phyloP scores from a whole-genome alignment of 2,797 vertebrate genomes.

The Linurgus olivaceus region DNA sequence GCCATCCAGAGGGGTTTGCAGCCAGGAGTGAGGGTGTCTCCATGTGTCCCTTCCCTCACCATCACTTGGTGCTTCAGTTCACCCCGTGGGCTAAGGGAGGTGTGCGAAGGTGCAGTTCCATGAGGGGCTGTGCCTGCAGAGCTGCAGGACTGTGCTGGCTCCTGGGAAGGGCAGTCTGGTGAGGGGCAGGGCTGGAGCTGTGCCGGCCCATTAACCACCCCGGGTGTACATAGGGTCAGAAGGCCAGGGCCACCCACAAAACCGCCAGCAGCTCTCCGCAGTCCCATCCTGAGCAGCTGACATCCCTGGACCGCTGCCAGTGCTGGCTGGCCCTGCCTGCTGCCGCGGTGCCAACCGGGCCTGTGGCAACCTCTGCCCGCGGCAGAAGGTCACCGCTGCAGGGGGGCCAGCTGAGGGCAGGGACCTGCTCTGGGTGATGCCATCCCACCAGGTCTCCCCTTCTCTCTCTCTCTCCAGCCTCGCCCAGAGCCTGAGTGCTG shows the following conservation, averaged over 20 bases:
- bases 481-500: fast-evolving
- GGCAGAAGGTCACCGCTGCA: constrained; percentile 10
- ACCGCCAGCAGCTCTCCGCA: background rate
- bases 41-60: fast-evolving
- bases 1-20: background rate
- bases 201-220: constrained; percentile 49
- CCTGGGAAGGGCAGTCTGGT: background rate
- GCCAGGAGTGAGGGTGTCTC: background rate
- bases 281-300: constrained; percentile 31
- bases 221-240: constrained; percentile 36
- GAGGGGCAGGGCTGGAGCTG: background rate
- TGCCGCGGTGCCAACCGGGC: fast-evolving
- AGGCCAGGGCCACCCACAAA: constrained; percentile 16
- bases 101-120: background rate
- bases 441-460: background rate
- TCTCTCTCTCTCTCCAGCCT: background rate
- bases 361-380: constrained; percentile 17
- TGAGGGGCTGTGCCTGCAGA: fast-evolving
- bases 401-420: background rate
- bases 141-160: background rate
- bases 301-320: constrained; percentile 23
- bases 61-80: background rate
- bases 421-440: background rate
- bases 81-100: background rate
- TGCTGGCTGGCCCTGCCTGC: background rate